Evolutionary conservation across 2,888 invertebrate species (phyloP), one percentile per base, ranked within the genome.

Genomic region (Ennomos fuscantarius): DNA sequence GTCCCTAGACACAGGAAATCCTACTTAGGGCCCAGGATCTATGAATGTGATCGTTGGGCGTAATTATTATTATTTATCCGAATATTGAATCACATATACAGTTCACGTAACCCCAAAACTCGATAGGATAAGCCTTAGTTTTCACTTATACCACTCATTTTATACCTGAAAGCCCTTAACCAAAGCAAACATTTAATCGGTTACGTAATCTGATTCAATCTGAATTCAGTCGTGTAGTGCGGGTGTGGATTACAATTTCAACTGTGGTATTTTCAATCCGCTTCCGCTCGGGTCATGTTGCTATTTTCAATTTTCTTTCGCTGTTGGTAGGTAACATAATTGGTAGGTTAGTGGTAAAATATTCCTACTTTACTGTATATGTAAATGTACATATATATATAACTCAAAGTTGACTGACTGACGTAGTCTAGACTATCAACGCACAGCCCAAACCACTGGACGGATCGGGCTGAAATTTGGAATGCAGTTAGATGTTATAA

Each of bases 211-310:
- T 24, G 44, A 49, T 49, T 48, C 43, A 48, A 55, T 55, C 55
- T n/a, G 49, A 43, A 44, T 44, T 49, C 34, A 47, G 46, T 42
- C 32, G 44, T 44, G 49, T 55, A 39, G 49, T 44, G 55, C 39
- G 39, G 55, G 44, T 40, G 49, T 43, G 35, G 55, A 55, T 49
- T 55, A 55, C 55, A 49, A 47, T 39, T 55, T 31, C 39, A 49
- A 47, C 42, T 47, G 54, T 41, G 43, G 33, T 43, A 48, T 48
- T 55, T 54, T 42, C 42, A 55, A 48, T 49, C 24, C 39, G 39
- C n/a, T 43, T 13, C 24, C 39, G 39, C 8, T 43, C 15, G 10
- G 44, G 49, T 48, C 24, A 9, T 33, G 9, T 35, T 32, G 34
- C 10, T 42, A 54, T 54, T 54, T 47, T 35, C 36, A 42, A 53